Conservation (phyloP, 2,888 invertebrate genomes). For the Ischnura elegans region DNA sequence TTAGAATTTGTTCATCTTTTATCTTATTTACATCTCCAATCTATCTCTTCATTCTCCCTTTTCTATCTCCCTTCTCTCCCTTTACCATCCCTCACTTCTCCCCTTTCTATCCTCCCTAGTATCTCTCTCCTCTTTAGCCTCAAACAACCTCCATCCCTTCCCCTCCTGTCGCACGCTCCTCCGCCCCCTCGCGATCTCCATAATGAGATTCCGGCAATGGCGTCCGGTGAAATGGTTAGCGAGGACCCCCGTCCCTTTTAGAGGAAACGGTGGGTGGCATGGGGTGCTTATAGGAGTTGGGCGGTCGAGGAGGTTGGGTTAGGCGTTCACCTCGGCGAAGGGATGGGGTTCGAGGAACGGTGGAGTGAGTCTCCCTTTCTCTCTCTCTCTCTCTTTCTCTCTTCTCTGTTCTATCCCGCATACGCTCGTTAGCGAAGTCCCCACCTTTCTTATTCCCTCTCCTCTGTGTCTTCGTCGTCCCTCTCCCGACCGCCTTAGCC, state of each 20-base stretch:
- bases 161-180: neutral
- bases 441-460: neutral
- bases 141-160: neutral
- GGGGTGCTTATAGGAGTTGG: neutral
- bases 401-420: neutral
- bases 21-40: no score
- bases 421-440: constrained; percentile 26
- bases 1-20: no score
- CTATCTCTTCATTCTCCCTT: no score
- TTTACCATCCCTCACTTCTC: no score
- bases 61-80: no score
- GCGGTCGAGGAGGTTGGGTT: neutral
- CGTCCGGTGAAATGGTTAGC: constrained; percentile 52
- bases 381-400: constrained; percentile 13
- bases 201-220: constrained; percentile 54
- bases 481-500: neutral
- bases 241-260: constrained; percentile 19
- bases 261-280: constrained; percentile 15
- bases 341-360: neutral
- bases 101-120: neutral
- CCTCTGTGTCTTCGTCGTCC: no score
- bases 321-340: no score
- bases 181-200: constrained; percentile 46
- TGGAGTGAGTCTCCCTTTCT: neutral
- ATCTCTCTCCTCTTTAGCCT: neutral